These are phyloP conservation scores for Heteromurus nitidus DNA, from an alignment of 2,888 invertebrate species.

Conservation along the genomic window DNA sequence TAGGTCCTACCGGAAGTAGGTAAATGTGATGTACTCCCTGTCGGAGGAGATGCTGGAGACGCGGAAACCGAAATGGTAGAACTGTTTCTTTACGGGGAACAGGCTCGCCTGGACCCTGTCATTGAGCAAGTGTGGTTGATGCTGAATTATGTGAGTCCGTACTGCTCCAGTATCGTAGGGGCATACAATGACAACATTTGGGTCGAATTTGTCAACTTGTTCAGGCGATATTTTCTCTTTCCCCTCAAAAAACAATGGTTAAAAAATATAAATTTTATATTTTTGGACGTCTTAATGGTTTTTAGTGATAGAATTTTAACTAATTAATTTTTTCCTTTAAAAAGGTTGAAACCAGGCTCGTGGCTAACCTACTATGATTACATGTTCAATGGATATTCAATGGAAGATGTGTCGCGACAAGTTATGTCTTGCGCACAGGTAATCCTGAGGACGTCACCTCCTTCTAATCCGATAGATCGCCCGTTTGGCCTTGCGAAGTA, in stretches of 20 bases:
- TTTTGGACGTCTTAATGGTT: background rate
- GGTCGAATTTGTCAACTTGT: constrained; percentile 36
- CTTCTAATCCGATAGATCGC: constrained; percentile 18
- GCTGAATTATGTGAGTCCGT: constrained; percentile 37
- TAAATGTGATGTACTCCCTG: background rate
- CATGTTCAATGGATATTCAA: constrained; percentile 33
- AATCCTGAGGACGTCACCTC: background rate
- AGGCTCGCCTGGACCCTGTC: constrained; percentile 19
- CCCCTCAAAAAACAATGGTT: constrained; percentile 48
- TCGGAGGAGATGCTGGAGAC: too few species aligned
- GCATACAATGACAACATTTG: constrained; percentile 27
- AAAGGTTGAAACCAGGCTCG: constrained; percentile 36
- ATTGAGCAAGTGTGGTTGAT: constrained; percentile 61
- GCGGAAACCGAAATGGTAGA: constrained; percentile 5
- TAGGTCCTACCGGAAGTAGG: background rate
- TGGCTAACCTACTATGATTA: constrained; percentile 40
- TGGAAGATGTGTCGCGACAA: constrained; percentile 18
- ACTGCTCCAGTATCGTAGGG: constrained; percentile 7
- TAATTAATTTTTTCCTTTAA: constrained; percentile 4
- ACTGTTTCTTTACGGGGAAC: constrained; percentile 25
- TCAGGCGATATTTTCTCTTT: constrained; percentile 20
- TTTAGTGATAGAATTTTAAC: background rate
- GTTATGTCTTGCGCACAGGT: constrained; percentile 27
- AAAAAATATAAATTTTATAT: background rate
- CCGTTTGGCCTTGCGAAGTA: constrained; percentile 25